These are phyloP conservation scores for Phortica okadai DNA, from an alignment of 2,888 invertebrate species.

Conservation along the genomic window DNA sequence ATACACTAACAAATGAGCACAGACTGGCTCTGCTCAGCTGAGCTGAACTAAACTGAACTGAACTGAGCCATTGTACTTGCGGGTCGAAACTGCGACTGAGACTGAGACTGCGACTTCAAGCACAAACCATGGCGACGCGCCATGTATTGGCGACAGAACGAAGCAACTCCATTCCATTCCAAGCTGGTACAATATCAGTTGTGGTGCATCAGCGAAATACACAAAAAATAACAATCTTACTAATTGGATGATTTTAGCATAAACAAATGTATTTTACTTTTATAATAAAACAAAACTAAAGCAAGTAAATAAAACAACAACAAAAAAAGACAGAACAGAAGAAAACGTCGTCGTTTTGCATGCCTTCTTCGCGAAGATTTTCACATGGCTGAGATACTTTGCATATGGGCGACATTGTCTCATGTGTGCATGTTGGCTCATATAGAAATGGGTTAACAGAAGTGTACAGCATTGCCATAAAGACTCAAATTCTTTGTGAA, in stretches of 20 bases:
- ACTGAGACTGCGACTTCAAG: not conserved
- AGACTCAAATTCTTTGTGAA: too few species aligned
- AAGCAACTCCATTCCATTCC: constrained; percentile 3
- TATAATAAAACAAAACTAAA: constrained; percentile 58
- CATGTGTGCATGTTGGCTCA: not conserved
- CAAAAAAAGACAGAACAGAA: constrained; percentile 43
- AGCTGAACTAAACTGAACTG: constrained; percentile 25
- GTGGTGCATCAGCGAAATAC: constrained; percentile 68
- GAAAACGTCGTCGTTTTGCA: constrained; percentile 69
- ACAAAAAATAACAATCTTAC: constrained; percentile 77
- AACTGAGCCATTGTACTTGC: constrained; percentile 16
- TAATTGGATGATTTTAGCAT: constrained; percentile 77
- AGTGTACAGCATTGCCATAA: not conserved
- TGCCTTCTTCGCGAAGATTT: constrained; percentile 53
- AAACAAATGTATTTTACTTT: constrained; percentile 76
- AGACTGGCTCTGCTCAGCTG: not conserved
- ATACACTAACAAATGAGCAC: constrained; percentile 67
- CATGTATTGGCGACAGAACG: not conserved
- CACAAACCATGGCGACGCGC: not conserved
- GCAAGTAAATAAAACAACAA: constrained; percentile 37
- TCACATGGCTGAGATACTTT: constrained; percentile 28
- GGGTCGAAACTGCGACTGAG: constrained; percentile 18
- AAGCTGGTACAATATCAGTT: constrained; percentile 54
- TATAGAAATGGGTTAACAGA: not conserved
- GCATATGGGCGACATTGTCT: not conserved